Evolutionary conservation across 2,797 vertebrate species (phyloP), one percentile per base, ranked within the genome.

Genomic region (Dicrostonyx torquatus): DNA sequence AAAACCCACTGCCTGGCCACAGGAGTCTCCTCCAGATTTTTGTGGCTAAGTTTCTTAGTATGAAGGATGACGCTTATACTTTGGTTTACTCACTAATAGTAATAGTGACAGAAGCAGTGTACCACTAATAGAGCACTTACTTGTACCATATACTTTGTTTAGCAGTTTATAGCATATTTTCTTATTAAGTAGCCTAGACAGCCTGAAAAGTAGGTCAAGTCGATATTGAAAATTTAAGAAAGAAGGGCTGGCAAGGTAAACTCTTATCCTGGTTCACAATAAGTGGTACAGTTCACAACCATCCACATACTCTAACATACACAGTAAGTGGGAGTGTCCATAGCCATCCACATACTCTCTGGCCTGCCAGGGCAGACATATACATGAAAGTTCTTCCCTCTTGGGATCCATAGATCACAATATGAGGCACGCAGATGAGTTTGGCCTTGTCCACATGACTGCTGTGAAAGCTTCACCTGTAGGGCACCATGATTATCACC

Each of bases 21-120:
- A 53, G 55, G 80, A 79, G 88, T 96, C 90, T 96, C 91, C 89
- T 94, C 82, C 92, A 96, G 45, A 96, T 82, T 90, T 89, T 89
- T 96, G 95, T 90, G 96, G 90, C 90, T 85, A 62, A 94, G 31
- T 92, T 78, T 96, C 93, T 82, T 86, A 87, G 87, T 90, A 45
- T 78, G 80, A 93, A 80, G 60, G 80, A 77, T 84, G 86, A 55
- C 77, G 72, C 87, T 93, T 96, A 83, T 94, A 82, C 78, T 97
- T 96, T 50, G 55, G 66, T 94, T 40, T 82, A 68, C 78, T 77
- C 83, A 84, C 43, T 94, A 82, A 77, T 93, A 87, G 84, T 87
- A 73, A 60, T 89, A 87, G 86, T 88, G 89, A 96, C 86, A 91
- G 94, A 94, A 95, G 48, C 50, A 86, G 73, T 72, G 18, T 91